These are phyloP conservation scores for Apogon talboti DNA, from an alignment of 2,797 vertebrate genomes.

Conservation along the genomic window DNA sequence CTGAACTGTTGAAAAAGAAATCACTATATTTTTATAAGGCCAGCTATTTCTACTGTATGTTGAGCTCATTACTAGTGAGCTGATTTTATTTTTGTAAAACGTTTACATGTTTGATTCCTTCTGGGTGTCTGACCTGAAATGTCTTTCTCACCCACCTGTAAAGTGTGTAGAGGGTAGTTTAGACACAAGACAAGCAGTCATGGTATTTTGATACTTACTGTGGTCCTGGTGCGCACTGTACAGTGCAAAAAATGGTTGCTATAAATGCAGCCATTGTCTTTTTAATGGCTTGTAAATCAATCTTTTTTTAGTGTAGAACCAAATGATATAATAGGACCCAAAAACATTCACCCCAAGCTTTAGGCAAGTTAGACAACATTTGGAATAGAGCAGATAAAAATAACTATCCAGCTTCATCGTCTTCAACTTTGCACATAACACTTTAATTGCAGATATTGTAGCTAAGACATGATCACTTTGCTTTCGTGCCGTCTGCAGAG, in stretches of 20 bases:
- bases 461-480: slow-evolving; percentile 51
- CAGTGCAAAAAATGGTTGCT: slow-evolving; percentile 55
- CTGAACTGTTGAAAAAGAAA: slow-evolving; percentile 79
- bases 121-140: slow-evolving; percentile 70
- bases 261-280: slow-evolving; percentile 49
- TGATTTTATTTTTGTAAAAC: slow-evolving; percentile 79
- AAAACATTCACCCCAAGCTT: slow-evolving; percentile 29
- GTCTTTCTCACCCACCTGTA: slow-evolving; percentile 65
- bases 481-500: slow-evolving; percentile 55
- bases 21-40: slow-evolving; percentile 87
- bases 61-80: slow-evolving; percentile 76
- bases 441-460: slow-evolving; percentile 82
- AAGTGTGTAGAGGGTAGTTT: slow-evolving; percentile 57
- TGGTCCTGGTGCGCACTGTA: slow-evolving; percentile 70
- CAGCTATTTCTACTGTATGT: slow-evolving; percentile 87
- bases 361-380: slow-evolving; percentile 30
- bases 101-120: slow-evolving; percentile 80
- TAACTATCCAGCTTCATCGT: slow-evolving; percentile 38
- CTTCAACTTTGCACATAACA: slow-evolving; percentile 78
- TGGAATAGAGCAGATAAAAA: slow-evolving; percentile 33
- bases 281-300: slow-evolving; percentile 52
- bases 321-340: slow-evolving; percentile 45
- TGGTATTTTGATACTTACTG: slow-evolving; percentile 72
- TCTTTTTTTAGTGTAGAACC: slow-evolving; percentile 39
- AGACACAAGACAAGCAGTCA: slow-evolving; percentile 61